These are phyloP conservation scores for Urophycis tenuis DNA, from an alignment of 2,797 vertebrate species.

Conservation along the genomic window DNA sequence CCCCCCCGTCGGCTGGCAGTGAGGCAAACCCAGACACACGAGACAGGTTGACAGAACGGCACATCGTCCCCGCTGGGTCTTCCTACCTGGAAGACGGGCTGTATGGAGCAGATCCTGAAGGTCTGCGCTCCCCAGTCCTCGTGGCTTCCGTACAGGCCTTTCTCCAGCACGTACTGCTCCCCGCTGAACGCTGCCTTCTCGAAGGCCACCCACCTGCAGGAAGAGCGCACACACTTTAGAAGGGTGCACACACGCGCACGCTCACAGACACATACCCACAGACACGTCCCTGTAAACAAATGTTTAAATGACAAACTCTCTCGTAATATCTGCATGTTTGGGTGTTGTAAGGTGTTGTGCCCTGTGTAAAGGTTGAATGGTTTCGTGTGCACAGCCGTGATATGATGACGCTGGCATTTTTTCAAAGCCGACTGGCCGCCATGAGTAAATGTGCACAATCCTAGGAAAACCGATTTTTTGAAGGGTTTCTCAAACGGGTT, in stretches of 20 bases:
- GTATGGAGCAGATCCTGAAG: conserved; percentile 81
- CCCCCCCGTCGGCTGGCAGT: neutral
- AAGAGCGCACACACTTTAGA: neutral
- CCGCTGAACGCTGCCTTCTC: conserved; percentile 88
- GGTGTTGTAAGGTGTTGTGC: no score
- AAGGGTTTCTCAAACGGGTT: neutral
- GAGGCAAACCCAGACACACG: neutral
- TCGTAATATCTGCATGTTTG: no score
- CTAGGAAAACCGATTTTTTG: neutral
- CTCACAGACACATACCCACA: neutral
- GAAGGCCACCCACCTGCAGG: conserved; percentile 87
- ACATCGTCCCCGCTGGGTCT: neutral
- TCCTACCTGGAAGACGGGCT: conserved; percentile 84
- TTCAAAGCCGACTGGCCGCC: neutral
- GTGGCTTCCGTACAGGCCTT: conserved; percentile 80
- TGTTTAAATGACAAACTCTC: neutral
- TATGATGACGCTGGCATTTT: neutral
- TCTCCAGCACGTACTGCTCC: conserved; percentile 86
- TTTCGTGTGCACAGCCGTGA: neutral
- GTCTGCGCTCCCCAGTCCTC: conserved; percentile 86
- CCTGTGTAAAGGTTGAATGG: neutral
- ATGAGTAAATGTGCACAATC: neutral
- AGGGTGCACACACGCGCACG: neutral
- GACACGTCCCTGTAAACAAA: neutral
- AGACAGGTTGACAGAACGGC: neutral